Evolutionary conservation across 2,797 vertebrate species (phyloP).

Genomic region (Pygocentrus nattereri): DNA sequence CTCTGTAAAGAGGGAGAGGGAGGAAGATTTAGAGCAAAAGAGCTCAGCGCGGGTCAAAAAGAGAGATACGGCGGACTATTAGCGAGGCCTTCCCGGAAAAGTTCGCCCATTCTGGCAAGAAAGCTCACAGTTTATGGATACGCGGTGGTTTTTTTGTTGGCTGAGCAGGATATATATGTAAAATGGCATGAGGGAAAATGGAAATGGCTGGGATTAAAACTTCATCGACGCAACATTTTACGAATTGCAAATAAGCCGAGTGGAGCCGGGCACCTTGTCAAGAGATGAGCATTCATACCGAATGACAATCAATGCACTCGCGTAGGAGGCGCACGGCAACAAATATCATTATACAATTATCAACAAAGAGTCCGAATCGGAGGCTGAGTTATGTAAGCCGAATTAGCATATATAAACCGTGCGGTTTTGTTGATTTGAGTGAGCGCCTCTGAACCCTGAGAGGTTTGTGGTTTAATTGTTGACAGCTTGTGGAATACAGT

Average conservation of each 20-base stretch:
- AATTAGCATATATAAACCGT: neutral
- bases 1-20: constrained; percentile 57
- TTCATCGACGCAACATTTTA: neutral
- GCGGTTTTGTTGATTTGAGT: constrained; percentile 17
- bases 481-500: constrained; percentile 27
- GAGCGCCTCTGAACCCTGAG: constrained; percentile 17
- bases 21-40: constrained; percentile 25
- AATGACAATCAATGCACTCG: neutral
- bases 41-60: neutral
- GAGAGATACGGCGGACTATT: neutral
- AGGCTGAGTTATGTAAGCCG: neutral
- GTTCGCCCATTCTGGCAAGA: neutral
- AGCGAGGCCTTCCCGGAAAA: neutral
- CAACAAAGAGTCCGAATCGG: neutral
- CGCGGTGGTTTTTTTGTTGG: neutral
- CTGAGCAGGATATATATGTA: neutral
- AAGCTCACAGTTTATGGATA: neutral
- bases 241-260: constrained; percentile 9
- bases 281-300: neutral
- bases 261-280: neutral
- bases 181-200: neutral
- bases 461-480: constrained; percentile 29
- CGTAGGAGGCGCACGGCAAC: constrained; percentile 30
- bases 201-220: neutral
- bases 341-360: constrained; percentile 37